Evolutionary conservation across 2,888 invertebrate species (phyloP).

Genomic region (Eilema caniola): DNA sequence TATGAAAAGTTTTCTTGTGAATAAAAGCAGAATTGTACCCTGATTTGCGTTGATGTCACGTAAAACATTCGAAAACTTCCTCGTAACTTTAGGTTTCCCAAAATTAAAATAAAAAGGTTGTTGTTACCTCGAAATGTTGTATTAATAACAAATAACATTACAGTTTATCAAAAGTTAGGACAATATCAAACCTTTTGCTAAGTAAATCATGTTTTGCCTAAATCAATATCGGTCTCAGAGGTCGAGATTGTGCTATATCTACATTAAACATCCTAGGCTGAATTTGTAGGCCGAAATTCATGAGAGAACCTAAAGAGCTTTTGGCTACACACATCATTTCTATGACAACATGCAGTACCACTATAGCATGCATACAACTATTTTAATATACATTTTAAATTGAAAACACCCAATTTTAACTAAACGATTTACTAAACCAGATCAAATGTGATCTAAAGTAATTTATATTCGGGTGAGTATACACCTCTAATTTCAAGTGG

Average conservation of each 20-base stretch:
- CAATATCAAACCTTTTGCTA: constrained; percentile 51
- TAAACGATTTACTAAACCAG: neutral
- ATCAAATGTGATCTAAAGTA: neutral
- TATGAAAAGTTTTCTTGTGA: constrained; percentile 40
- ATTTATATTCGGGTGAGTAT: neutral
- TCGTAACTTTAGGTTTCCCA: constrained; percentile 30
- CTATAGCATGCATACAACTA: constrained; percentile 82
- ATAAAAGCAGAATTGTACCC: constrained; percentile 67
- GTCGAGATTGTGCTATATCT: constrained; percentile 43
- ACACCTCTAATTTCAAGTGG: neutral
- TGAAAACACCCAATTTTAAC: constrained; percentile 33
- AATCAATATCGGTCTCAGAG: constrained; percentile 45
- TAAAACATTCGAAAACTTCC: constrained; percentile 74
- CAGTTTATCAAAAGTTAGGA: constrained; percentile 54
- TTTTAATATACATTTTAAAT: constrained; percentile 43
- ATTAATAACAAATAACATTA: constrained; percentile 48
- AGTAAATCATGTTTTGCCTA: constrained; percentile 27
- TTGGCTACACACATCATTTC: constrained; percentile 73
- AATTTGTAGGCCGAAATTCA: constrained; percentile 65
- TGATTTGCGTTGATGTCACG: constrained; percentile 65
- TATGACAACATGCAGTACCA: constrained; percentile 74
- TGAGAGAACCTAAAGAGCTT: constrained; percentile 62
- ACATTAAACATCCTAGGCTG: constrained; percentile 57
- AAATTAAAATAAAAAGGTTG: constrained; percentile 43
- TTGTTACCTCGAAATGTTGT: constrained; percentile 37